These are phyloP conservation scores for Blastomussa wellsi DNA, from an alignment of 92 coral and sea anemone genomes.

Conservation along the genomic window DNA sequence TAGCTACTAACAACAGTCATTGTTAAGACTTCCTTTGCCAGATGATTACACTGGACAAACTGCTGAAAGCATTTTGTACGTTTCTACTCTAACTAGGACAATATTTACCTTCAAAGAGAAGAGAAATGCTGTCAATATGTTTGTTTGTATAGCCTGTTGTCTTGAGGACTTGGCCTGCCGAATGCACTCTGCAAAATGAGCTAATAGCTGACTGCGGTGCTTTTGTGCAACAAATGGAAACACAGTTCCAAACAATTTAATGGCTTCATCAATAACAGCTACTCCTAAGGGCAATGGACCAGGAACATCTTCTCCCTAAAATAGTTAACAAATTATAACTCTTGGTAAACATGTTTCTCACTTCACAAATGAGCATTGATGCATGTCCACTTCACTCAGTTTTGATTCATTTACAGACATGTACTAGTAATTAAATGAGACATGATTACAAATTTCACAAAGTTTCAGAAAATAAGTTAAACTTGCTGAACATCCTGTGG, in stretches of 20 bases:
- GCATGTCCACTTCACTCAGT: not conserved
- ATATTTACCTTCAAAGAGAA: slow-evolving; percentile 83
- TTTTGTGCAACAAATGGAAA: slow-evolving; percentile 93
- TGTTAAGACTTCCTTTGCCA: not conserved
- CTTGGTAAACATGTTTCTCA: not conserved
- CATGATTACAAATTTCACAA: too few species aligned
- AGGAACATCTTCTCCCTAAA: slow-evolving; percentile 90
- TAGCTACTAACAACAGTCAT: too few species aligned
- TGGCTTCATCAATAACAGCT: slow-evolving; percentile 94
- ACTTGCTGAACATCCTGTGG: too few species aligned
- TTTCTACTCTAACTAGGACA: not conserved
- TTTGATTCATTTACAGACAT: not conserved
- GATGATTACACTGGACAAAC: not conserved
- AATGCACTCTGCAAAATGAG: slow-evolving; percentile 92
- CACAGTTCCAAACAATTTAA: slow-evolving; percentile 90
- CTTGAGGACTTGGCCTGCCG: slow-evolving; percentile 90
- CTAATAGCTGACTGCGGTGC: slow-evolving; percentile 92
- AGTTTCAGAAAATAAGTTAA: too few species aligned
- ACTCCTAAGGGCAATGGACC: slow-evolving; percentile 98
- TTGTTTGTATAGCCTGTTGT: slow-evolving; percentile 97
- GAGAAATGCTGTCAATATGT: slow-evolving; percentile 94
- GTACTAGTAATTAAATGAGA: too few species aligned
- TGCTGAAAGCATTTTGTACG: not conserved
- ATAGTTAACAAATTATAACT: not conserved
- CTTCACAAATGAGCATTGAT: not conserved